Percentiles rank a stretch among this genome's conserved stretches.
phyloP scores from a whole-genome alignment of 2,888 invertebrate genomes.

The Gisinianus flammeolus region DNA sequence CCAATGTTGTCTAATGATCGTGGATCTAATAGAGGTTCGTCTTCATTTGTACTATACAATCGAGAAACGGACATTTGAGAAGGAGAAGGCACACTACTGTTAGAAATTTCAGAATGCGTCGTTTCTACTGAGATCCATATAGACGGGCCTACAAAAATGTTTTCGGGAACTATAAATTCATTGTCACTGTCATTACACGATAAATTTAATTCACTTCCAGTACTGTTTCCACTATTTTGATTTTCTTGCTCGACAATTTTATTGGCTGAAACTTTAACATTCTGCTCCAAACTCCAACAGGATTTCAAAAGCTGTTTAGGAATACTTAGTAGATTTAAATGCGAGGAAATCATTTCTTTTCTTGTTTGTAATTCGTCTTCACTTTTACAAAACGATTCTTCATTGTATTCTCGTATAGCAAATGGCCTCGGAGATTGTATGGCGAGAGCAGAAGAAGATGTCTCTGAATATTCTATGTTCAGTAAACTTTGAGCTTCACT shows the following conservation, averaged over 20 bases:
- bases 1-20: not conserved
- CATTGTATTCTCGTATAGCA: conserved; percentile 16
- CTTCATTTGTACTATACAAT: conserved; percentile 9
- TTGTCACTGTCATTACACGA: conserved; percentile 50
- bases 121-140: conserved; percentile 49
- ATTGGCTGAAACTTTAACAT: conserved; percentile 16
- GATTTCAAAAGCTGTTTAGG: conserved; percentile 26
- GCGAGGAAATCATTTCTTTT: not conserved
- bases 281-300: conserved; percentile 26
- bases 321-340: conserved; percentile 1
- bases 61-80: conserved; percentile 2
- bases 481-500: conserved; percentile 82
- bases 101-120: not conserved
- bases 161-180: conserved; percentile 46
- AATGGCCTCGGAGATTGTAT: conserved; percentile 31
- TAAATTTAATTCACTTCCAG: conserved; percentile 46
- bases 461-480: conserved; percentile 9
- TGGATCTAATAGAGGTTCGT: conserved; percentile 25
- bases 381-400: not conserved
- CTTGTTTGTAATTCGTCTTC: not conserved
- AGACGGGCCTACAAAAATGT: conserved; percentile 52
- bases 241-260: not conserved
- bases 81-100: not conserved
- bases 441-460: not conserved
- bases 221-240: conserved; percentile 38